Evolutionary conservation across 1,140 invertebrate species (phyloP), one percentile per base, ranked within the genome.

Genomic region (Rhyacophila brunnea): DNA sequence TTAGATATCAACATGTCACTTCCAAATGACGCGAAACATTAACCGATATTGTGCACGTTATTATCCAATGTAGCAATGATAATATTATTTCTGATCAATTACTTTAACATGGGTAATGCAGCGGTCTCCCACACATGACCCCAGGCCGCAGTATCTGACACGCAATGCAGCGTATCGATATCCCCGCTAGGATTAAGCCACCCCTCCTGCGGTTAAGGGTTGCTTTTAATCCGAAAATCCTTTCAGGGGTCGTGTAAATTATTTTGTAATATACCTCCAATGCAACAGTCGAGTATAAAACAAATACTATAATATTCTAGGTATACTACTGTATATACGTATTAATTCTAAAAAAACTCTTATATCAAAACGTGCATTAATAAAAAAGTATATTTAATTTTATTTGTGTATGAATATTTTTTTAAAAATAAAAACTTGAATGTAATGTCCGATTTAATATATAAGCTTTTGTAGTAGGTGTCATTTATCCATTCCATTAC

Each of bases 41-140:
- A 28, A 28, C 23, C 23, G 4, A 9, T 28, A 9, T 5, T 28
- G 9, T 28, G 23, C 9, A 28, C 23, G 9, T 28, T 28, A 9
- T n/a, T n/a, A n/a, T n/a, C n/a, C n/a, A n/a, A n/a, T n/a, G n/a
- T n/a, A n/a, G n/a, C 9, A 28, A 9, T 28, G 9, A 3, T 28
- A 46, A 20, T 48, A 20, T 7, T 28, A 44, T 58, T 49, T 57
- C 54, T 49, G 20, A 57, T 42, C 60, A 52, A 63, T 63, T 63
- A 54, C 60, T 38, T 46, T 48, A 58, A 58, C 60, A 58, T 56
- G 46, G 40, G 55, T 63, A 63, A 58, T 63, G 51, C 45, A 20
- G 23, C 34, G 48, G 40, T 54, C 42, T 14, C 51, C 32, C 28
- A 42, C 20, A 50, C 59, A 48, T n/a, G 9, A 18, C 43, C 23